phyloP scores from a whole-genome alignment of 2,888 invertebrate species.

The Alviniconcha strummeri region DNA sequence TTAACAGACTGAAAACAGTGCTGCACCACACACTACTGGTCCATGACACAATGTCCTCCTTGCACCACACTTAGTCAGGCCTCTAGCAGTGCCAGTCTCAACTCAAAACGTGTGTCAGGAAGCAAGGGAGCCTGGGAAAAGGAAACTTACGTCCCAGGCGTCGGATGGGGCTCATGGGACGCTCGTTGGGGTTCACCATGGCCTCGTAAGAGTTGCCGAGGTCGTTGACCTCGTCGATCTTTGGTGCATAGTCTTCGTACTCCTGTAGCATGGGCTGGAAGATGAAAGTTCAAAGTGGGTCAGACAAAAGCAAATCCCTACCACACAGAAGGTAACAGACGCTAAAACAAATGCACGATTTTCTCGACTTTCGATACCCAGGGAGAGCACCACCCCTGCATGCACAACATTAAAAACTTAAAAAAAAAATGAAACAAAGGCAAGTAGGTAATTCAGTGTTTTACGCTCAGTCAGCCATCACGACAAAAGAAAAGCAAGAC shows the following conservation, averaged over 20 bases:
- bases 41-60: not conserved
- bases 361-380: too few species aligned
- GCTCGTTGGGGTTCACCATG: constrained; percentile 80
- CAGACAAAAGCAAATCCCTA: too few species aligned
- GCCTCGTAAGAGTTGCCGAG: constrained; percentile 91
- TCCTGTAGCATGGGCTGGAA: constrained; percentile 86
- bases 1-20: too few species aligned
- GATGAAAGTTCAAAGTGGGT: not conserved
- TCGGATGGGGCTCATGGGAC: constrained; percentile 88
- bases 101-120: not conserved
- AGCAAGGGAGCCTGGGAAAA: constrained; percentile 2
- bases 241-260: constrained; percentile 88
- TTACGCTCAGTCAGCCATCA: too few species aligned
- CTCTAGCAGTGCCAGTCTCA: not conserved
- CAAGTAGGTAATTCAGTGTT: too few species aligned
- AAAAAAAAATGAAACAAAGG: too few species aligned
- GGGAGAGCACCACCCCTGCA: too few species aligned
- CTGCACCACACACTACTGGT: not conserved
- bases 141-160: constrained; percentile 43
- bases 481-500: too few species aligned
- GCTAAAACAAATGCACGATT: too few species aligned
- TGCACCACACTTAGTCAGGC: not conserved
- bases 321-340: too few species aligned
- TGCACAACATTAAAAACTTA: too few species aligned
- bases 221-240: constrained; percentile 93